phyloP scores from a whole-genome alignment of 2,888 invertebrate species.

The Epistrophe grossulariae region DNA sequence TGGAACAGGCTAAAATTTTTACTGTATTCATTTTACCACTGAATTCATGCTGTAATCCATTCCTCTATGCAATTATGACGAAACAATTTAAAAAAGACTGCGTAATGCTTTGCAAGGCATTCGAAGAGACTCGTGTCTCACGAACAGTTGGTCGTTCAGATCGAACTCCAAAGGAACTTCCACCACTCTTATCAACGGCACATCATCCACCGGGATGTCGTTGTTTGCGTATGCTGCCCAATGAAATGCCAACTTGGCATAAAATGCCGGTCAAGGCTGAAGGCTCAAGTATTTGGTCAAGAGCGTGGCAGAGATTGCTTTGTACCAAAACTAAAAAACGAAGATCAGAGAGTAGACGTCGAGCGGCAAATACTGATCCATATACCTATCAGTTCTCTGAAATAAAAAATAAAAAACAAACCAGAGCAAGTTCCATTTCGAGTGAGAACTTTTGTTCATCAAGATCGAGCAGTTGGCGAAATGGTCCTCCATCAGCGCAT shows the following conservation, averaged over 20 bases:
- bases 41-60: constrained; percentile 99
- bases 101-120: constrained; percentile 96
- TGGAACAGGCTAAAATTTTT: constrained; percentile 98
- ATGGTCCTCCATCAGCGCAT: constrained; percentile 86
- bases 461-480: constrained; percentile 94
- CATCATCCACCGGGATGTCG: constrained; percentile 84
- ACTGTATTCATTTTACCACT: constrained; percentile 98
- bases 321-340: constrained; percentile 78
- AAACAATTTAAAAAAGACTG: constrained; percentile 99
- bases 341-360: constrained; percentile 81
- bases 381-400: constrained; percentile 91
- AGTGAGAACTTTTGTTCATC: constrained; percentile 96
- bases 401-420: constrained; percentile 89
- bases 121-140: constrained; percentile 94
- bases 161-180: constrained; percentile 90
- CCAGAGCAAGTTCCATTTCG: constrained; percentile 92
- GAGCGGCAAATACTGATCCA: constrained; percentile 86
- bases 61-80: constrained; percentile 98
- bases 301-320: constrained; percentile 84
- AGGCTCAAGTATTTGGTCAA: constrained; percentile 79
- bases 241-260: constrained; percentile 82
- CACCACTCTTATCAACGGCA: constrained; percentile 84
- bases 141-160: constrained; percentile 84
- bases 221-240: constrained; percentile 84
- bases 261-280: constrained; percentile 79